Evolutionary conservation across 2,113 vertebrate species (phyloP), one percentile per base, ranked within the genome.

Genomic region (Gobius niger): DNA sequence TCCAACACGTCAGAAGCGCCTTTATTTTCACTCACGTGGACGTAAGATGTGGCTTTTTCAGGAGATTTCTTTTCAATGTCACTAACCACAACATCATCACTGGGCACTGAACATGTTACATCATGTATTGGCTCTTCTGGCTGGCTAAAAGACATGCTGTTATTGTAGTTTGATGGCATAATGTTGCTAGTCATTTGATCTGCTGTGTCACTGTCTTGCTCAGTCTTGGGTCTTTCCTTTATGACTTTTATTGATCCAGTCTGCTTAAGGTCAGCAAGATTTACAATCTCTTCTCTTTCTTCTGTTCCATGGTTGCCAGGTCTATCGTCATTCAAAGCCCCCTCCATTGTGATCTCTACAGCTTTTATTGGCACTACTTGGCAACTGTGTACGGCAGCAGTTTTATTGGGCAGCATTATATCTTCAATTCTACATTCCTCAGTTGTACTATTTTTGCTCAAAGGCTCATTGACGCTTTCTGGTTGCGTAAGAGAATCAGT

Each of bases 341-440:
- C 77, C 70, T 75, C 71, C 24, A 65, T 68, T 67, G 72, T 65
- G 54, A 75, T 76, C 70, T 78, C 70, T 52, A 72, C 79, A 41
- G 62, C 69, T 76, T 78, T 70, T 51, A 66, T 80, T 67, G 65
- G 73, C 63, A 44, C 50, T 44, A 44, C 71, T 70, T 61, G 18
- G 66, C 67, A 51, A 68, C 59, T 81, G 70, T 85, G 77, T 81
- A 76, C 62, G 65, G 62, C 68, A 63, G 76, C 47, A 41, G 34
- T 77, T 88, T 79, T 73, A 75, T 52, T 77, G 71, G 65, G 64
- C 1, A 65, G 73, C 73, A 42, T 64, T 80, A 67, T 62, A 73
- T 77, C 75, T 70, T 46, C 63, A 76, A 76, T 78, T 78, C 85
- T 75, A 87, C 78, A 81, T 40, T 64, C 64, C 63, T 73, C 65